These are phyloP conservation scores for Mesoclemmys tuberculata DNA, from an alignment of 2,113 vertebrate species.

Conservation along the genomic window DNA sequence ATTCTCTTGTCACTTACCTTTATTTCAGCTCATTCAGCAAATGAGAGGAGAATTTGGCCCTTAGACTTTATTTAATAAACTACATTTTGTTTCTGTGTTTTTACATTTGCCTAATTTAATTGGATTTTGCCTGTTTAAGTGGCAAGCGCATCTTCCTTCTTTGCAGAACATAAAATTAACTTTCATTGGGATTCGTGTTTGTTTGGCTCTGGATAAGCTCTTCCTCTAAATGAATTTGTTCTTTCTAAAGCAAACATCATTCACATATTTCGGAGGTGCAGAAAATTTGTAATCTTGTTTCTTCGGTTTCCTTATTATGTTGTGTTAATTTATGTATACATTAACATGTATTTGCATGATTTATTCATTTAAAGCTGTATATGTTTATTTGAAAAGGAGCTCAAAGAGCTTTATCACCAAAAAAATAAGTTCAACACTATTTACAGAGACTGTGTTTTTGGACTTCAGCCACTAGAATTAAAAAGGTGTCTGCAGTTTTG, in stretches of 20 bases:
- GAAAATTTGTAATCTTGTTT: conserved; percentile 81
- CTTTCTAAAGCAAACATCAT: conserved; percentile 79
- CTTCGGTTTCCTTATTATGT: conserved; percentile 79
- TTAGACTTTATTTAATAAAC: conserved; percentile 57
- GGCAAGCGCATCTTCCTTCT: conserved; percentile 70
- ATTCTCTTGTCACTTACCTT: neutral
- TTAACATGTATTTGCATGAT: conserved; percentile 82
- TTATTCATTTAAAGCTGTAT: conserved; percentile 80
- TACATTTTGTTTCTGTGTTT: conserved; percentile 65
- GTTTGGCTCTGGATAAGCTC: conserved; percentile 74
- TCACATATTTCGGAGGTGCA: conserved; percentile 79
- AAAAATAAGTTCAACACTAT: conserved; percentile 58
- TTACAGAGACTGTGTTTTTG: conserved; percentile 61
- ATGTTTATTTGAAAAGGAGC: conserved; percentile 75
- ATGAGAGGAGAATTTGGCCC: conserved; percentile 34
- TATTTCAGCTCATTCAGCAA: neutral
- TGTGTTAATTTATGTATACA: conserved; percentile 81
- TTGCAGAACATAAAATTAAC: conserved; percentile 73
- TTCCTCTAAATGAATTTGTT: conserved; percentile 78
- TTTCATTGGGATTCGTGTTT: conserved; percentile 77
- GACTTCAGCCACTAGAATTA: conserved; percentile 55
- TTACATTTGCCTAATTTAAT: conserved; percentile 72
- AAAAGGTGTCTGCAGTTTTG: conserved; percentile 19
- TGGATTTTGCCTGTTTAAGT: conserved; percentile 66
- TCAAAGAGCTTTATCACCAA: conserved; percentile 73